These are phyloP conservation scores for Brachirus orientalis DNA, from an alignment of 2,113 vertebrate genomes.

Conservation along the genomic window DNA sequence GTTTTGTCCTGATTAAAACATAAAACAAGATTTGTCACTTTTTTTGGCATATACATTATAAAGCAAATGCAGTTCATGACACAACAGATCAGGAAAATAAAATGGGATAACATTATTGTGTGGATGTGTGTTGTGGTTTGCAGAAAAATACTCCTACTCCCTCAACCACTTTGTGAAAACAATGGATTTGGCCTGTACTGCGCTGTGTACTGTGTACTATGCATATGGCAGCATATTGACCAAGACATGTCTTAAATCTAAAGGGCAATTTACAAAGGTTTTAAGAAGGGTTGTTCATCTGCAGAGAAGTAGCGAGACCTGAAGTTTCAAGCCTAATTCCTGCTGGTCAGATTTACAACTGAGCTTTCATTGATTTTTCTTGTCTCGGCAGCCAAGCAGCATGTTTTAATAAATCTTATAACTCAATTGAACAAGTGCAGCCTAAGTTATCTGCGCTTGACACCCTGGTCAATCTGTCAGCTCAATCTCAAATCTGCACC, in stretches of 20 bases:
- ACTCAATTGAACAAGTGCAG: constrained; percentile 65
- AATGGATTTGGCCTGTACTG: constrained; percentile 28
- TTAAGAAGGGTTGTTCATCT: constrained; percentile 52
- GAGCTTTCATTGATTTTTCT: constrained; percentile 63
- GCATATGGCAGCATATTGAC: constrained; percentile 16
- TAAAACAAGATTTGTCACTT: background rate
- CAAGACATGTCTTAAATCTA: constrained; percentile 55
- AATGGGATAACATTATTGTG: background rate
- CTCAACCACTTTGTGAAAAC: constrained; percentile 26
- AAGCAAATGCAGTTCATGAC: background rate
- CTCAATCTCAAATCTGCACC: constrained; percentile 29
- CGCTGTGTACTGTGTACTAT: no score
- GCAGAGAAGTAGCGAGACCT: constrained; percentile 27
- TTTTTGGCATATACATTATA: constrained; percentile 3
- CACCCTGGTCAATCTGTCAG: constrained; percentile 48
- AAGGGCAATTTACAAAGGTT: constrained; percentile 33
- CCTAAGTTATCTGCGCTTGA: constrained; percentile 47
- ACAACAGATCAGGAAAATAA: constrained; percentile 20
- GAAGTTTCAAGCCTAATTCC: constrained; percentile 35
- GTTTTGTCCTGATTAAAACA: no score
- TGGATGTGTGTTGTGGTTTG: no score
- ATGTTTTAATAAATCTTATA: constrained; percentile 68
- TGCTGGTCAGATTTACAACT: constrained; percentile 67
- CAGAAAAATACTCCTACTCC: background rate
- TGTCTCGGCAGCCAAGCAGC: constrained; percentile 42